A percentile compares a stretch with the other conserved stretches of the same genome.
Evolutionary conservation across 2,888 invertebrate species (phyloP).

Genomic region (Cataglyphis rosenhaueri): DNA sequence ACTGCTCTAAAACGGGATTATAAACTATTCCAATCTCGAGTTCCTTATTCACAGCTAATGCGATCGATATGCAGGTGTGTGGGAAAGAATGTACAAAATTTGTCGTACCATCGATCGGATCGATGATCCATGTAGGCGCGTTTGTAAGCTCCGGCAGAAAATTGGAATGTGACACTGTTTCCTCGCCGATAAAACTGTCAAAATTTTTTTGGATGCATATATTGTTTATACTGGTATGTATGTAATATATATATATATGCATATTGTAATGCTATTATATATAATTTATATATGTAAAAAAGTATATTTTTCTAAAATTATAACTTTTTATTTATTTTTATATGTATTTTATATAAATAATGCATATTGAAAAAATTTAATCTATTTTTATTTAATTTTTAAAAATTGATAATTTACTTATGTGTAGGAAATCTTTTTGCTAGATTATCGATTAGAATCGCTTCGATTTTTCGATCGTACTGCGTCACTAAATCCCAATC

Average conservation of each 20-base stretch:
- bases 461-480: slow-evolving; percentile 92
- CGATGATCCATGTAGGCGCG: slow-evolving; percentile 94
- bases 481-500: slow-evolving; percentile 93
- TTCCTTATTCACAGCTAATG: slow-evolving; percentile 87
- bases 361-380: neutral
- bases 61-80: slow-evolving; percentile 90
- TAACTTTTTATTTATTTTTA: neutral
- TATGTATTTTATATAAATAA: neutral
- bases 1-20: slow-evolving; percentile 90
- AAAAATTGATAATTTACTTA: slow-evolving; percentile 85
- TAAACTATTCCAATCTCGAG: slow-evolving; percentile 91
- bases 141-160: slow-evolving; percentile 89
- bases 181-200: slow-evolving; percentile 93
- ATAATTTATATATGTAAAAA: neutral
- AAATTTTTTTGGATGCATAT: neutral
- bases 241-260: too few relatives aligned
- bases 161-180: slow-evolving; percentile 86
- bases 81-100: slow-evolving; percentile 93
- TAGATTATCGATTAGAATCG: slow-evolving; percentile 89
- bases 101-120: slow-evolving; percentile 95
- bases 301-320: neutral
- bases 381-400: neutral
- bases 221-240: neutral
- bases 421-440: slow-evolving; percentile 88
- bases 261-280: too few relatives aligned